Evolutionary conservation across 2,113 vertebrate genomes (phyloP).

Genomic region (Collichthys lucidus): DNA sequence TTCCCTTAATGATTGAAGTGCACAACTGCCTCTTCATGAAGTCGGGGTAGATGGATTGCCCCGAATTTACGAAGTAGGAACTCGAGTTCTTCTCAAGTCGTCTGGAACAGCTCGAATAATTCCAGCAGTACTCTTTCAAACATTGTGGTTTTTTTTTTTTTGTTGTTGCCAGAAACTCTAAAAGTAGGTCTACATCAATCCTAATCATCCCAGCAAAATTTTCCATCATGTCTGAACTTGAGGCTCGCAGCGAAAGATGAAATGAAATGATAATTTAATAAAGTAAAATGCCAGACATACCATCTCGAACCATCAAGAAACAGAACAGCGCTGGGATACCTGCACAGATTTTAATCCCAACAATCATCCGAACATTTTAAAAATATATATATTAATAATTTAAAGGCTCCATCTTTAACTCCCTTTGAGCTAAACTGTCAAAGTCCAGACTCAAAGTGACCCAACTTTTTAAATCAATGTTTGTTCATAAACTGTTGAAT

Average conservation of each 20-base stretch:
- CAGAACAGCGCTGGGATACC: neutral
- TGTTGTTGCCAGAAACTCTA: neutral
- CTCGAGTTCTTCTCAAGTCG: too few relatives aligned
- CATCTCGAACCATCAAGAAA: neutral
- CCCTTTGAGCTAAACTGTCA: neutral
- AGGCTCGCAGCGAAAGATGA: neutral
- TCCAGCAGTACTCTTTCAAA: neutral
- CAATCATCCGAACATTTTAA: neutral
- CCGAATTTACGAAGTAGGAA: too few relatives aligned
- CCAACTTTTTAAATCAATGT: conserved; percentile 34
- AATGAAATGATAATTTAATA: neutral
- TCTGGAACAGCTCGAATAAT: too few relatives aligned
- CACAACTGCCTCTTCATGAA: too few relatives aligned
- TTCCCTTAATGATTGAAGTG: too few relatives aligned
- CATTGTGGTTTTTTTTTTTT: neutral
- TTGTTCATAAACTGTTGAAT: conserved; percentile 44
- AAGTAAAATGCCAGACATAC: neutral
- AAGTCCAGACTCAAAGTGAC: conserved; percentile 4
- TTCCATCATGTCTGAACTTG: neutral
- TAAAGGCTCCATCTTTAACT: neutral
- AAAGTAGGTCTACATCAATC: neutral
- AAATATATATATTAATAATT: too few relatives aligned
- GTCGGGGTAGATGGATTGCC: too few relatives aligned
- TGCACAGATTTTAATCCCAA: neutral
- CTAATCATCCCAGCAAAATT: neutral